phyloP scores from a whole-genome alignment of 2,797 vertebrate genomes.

The Trichosurus vulpecula region DNA sequence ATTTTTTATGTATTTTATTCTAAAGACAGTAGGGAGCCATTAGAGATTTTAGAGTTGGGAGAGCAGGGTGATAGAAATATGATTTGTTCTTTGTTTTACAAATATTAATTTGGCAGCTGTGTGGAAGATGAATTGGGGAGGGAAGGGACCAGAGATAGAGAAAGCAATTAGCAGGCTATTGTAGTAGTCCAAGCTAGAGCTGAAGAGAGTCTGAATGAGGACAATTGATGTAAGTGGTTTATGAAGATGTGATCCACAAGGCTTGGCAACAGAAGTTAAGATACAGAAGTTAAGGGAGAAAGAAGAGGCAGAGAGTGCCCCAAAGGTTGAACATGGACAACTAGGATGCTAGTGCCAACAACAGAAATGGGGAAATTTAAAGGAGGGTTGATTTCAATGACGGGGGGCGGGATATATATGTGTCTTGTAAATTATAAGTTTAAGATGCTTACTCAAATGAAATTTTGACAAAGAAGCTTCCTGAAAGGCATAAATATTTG shows the following conservation, averaged over 20 bases:
- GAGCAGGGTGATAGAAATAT: neutral
- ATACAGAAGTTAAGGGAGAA: neutral
- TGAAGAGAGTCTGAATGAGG: neutral
- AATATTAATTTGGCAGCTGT: neutral
- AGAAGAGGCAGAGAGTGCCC: neutral
- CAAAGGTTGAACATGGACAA: neutral
- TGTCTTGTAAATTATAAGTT: neutral
- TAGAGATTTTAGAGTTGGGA: neutral
- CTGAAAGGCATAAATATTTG: slow-evolving; percentile 12
- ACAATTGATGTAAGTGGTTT: neutral
- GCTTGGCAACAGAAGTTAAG: neutral
- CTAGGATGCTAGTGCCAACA: neutral
- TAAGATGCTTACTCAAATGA: slow-evolving; percentile 47
- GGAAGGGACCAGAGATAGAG: neutral
- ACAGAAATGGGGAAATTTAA: neutral
- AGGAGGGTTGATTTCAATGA: neutral
- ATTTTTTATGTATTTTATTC: neutral
- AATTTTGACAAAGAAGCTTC: slow-evolving; percentile 28
- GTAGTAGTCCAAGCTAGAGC: neutral
- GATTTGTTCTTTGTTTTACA: neutral
- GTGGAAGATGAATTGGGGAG: neutral
- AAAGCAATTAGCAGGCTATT: neutral
- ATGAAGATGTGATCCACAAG: neutral
- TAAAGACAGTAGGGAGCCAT: neutral
- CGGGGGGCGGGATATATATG: neutral